Evolutionary conservation across 64 coral and sea anemone species (phyloP).

Genomic region (Platygyra sinensis): DNA sequence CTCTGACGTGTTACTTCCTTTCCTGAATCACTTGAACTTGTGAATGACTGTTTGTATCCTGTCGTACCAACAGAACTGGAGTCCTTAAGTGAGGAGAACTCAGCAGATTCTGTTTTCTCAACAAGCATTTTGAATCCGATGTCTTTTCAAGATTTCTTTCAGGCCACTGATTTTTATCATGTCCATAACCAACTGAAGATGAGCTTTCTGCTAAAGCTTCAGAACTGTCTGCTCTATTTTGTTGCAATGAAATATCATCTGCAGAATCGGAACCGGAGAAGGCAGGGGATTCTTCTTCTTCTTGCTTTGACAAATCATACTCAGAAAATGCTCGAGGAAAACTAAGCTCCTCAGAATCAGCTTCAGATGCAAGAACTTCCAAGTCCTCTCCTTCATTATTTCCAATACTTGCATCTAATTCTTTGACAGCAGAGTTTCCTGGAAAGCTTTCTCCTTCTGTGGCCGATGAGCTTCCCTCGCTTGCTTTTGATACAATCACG

Average conservation of each 20-base stretch:
- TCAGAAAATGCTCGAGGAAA: conserved; percentile 87
- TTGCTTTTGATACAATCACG: conserved; percentile 8
- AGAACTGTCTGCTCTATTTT: not conserved
- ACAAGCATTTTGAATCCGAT: not conserved
- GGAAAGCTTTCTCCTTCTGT: not conserved
- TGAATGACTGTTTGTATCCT: conserved; percentile 3
- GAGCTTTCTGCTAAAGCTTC: not conserved
- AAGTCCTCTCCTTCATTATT: conserved; percentile 84
- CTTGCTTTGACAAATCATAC: not conserved
- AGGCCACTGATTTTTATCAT: not conserved
- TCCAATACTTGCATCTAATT: not conserved
- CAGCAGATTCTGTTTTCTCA: not conserved
- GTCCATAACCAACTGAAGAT: not conserved
- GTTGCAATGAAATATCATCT: not conserved
- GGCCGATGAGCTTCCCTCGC: conserved; percentile 11
- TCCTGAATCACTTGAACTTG: not conserved
- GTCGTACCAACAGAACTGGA: not conserved
- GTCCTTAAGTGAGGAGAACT: not conserved
- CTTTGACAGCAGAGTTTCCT: not conserved
- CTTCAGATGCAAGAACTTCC: conserved; percentile 86
- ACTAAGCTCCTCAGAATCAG: conserved; percentile 61
- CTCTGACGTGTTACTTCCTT: conserved; percentile 6
- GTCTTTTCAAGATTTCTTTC: not conserved
- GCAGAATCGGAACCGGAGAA: not conserved
- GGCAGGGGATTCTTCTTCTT: not conserved